phyloP scores from a whole-genome alignment of 2,113 vertebrate genomes.

The Zosterops japonicus region DNA sequence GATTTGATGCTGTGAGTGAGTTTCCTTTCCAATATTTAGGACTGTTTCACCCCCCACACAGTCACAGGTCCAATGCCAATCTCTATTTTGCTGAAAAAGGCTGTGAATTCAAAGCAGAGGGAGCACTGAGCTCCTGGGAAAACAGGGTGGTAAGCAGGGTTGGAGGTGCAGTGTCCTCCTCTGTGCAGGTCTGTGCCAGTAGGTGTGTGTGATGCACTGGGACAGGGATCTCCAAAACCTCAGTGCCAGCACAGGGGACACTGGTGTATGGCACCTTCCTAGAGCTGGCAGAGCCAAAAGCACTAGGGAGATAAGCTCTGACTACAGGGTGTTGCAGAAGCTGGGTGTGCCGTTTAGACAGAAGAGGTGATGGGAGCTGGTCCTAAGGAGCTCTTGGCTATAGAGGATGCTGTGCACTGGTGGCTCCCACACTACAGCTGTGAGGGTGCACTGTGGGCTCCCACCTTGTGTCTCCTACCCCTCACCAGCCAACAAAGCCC shows the following conservation, averaged over 20 bases:
- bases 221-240: background rate
- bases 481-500: background rate
- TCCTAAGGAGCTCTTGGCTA: background rate
- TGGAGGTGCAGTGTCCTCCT: background rate
- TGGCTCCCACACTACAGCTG: rapidly evolving
- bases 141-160: background rate
- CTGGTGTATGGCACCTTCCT: background rate
- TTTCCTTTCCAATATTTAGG: background rate
- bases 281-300: background rate
- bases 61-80: background rate
- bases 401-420: background rate
- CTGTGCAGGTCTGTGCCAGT: background rate
- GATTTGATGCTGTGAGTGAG: background rate
- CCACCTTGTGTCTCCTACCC: background rate
- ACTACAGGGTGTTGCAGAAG: too few species aligned
- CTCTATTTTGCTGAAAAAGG: background rate
- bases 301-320: background rate
- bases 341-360: too few species aligned
- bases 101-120: background rate
- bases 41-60: background rate
- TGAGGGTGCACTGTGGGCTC: background rate
- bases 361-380: background rate
- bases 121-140: background rate
- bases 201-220: rapidly evolving
- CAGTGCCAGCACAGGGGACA: background rate